Conservation (phyloP, 2,888 invertebrate species). For the Cylloceria caligata region DNA sequence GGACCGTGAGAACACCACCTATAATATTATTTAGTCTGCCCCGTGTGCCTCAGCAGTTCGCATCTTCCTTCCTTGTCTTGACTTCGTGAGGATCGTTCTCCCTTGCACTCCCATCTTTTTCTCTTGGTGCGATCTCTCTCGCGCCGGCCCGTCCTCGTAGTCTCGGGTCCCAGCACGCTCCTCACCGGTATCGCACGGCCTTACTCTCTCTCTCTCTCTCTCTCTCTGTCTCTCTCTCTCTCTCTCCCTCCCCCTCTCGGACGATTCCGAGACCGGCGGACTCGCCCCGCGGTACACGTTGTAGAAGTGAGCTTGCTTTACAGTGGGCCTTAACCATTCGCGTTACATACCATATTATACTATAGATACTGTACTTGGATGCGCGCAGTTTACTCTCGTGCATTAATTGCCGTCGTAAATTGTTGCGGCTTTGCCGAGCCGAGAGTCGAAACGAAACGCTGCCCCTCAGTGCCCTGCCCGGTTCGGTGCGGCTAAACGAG, state of each 20-base stretch:
- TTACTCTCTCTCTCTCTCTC: conserved; percentile 44
- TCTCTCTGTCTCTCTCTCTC: conserved; percentile 54
- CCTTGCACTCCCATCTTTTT: conserved; percentile 27
- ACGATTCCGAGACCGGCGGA: conserved; percentile 52
- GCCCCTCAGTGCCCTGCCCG: conserved; percentile 53
- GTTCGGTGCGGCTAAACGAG: conserved; percentile 30
- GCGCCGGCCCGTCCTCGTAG: conserved; percentile 51
- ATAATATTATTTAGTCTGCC: conserved; percentile 85
- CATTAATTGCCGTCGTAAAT: conserved; percentile 85
- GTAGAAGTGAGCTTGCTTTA: conserved; percentile 62
- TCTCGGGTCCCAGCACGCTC: conserved; percentile 64
- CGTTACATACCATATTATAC: conserved; percentile 65
- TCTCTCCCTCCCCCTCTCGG: conserved; percentile 56
- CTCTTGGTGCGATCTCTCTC: conserved; percentile 56
- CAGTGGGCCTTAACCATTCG: conserved; percentile 67
- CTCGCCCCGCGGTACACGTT: conserved; percentile 61
- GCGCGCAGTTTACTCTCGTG: conserved; percentile 80
- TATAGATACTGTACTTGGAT: conserved; percentile 53
- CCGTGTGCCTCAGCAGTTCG: conserved; percentile 73
- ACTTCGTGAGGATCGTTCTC: conserved; percentile 28
- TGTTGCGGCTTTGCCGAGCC: conserved; percentile 81
- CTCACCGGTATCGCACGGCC: conserved; percentile 63
- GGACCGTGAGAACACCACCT: conserved; percentile 85
- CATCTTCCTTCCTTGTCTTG: conserved; percentile 70
- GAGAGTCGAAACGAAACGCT: conserved; percentile 68